Conservation (phyloP, 2,113 vertebrate species). For the Hemibagrus wyckioides region DNA sequence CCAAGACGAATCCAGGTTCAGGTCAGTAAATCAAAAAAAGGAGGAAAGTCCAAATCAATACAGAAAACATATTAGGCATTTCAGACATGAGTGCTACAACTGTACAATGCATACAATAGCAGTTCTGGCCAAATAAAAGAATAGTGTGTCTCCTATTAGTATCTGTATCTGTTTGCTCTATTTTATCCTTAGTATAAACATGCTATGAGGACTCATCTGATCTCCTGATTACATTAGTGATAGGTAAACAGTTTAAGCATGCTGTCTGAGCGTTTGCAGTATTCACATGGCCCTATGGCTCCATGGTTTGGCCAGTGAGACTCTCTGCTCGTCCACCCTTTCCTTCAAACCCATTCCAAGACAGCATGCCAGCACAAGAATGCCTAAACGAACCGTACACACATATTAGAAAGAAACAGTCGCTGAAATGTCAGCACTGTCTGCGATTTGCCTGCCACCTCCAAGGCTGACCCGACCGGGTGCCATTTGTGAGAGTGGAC, state of each 20-base stretch:
- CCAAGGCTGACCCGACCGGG: conserved; percentile 12
- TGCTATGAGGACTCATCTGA: neutral
- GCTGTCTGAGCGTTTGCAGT: neutral
- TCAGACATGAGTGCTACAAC: neutral
- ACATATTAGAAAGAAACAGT: neutral
- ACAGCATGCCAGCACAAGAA: neutral
- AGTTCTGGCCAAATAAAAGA: neutral
- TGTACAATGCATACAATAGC: neutral
- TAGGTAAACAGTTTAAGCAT: neutral
- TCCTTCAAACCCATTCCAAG: conserved; percentile 36
- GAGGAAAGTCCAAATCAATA: neutral
- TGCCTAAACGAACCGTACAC: conserved; percentile 27
- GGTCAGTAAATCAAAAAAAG: neutral
- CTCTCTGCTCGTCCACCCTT: conserved; percentile 9
- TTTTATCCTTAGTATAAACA: neutral
- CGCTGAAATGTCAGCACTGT: conserved; percentile 34
- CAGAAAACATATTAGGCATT: neutral
- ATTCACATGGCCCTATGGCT: conserved; percentile 33
- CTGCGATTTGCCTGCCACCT: conserved; percentile 18
- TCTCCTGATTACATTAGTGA: conserved; percentile 1
- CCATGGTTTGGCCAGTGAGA: conserved; percentile 24
- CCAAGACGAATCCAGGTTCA: neutral
- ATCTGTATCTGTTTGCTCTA: neutral
- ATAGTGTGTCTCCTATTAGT: neutral
- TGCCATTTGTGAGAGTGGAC: conserved; percentile 36